Evolutionary conservation across 2,888 invertebrate genomes (phyloP), one percentile per base, ranked within the genome.

Genomic region (Nebria brevicollis): DNA sequence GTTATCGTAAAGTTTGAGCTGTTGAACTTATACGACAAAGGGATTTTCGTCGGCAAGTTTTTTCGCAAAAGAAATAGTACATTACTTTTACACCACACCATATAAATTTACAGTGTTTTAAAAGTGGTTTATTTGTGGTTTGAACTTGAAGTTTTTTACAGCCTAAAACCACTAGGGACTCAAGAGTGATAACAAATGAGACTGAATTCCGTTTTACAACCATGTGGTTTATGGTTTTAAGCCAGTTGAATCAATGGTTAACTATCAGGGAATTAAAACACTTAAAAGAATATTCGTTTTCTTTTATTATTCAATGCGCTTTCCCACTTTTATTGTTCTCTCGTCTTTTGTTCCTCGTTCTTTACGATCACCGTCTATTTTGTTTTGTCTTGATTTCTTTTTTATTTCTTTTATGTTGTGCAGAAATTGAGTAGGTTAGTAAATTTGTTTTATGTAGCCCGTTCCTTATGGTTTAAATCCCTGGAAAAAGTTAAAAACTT

Each of bases 71-170:
- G 54, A 11, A 25, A 20, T 70, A 70, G 70, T 70, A 70, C 70
- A 70, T 70, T 70, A 70, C 70, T 15, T 70, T 70, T 70, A 54
- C 70, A 70, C 70, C 11, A 13, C 70, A 70, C 34, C 70, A 70
- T 34, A 70, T 70, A 70, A 70, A 70, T 70, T 70, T 15, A 11
- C 70, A 70, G 26, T 68, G 68, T 70, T 70, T 70, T 70, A 26
- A 70, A 70, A 70, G 70, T 70, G 70, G 78, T 78, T 78, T 78
- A 78, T 78, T 78, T 73, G 78, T 64, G 78, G 78, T 73, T 68
- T 54, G 64, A 72, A 34, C 73, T 73, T 78, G 73, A 78, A 78
- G 78, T 78, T 78, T 78, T 78, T 78, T 43, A 72, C 78, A 34
- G 25, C 42, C 78, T 2, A 54, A 54, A 54, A 54, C 34, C 34